A percentile compares a stretch with the other conserved stretches of the same genome.
Evolutionary conservation across 1,140 invertebrate genomes (phyloP).

Genomic region (Mya arenaria): DNA sequence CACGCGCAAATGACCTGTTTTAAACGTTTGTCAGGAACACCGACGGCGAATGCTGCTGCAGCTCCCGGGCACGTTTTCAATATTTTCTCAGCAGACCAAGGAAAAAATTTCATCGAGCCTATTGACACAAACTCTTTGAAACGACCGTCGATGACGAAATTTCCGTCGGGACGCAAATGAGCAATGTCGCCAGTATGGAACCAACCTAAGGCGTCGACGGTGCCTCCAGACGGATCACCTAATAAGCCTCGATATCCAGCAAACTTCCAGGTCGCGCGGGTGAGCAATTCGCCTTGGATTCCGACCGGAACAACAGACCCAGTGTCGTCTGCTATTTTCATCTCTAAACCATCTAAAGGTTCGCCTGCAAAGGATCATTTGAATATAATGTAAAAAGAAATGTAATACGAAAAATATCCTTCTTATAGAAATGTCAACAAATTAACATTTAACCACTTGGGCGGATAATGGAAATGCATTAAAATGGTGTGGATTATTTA

Average conservation of each 20-base stretch:
- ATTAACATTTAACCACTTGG: no score
- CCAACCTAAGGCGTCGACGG: constrained; percentile 38
- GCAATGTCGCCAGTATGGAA: constrained; percentile 54
- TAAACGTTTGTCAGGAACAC: constrained; percentile 42
- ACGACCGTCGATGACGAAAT: constrained; percentile 32
- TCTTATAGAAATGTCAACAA: no score
- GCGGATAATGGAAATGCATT: no score
- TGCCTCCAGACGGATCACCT: no score
- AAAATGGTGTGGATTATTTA: no score
- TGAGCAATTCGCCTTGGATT: constrained; percentile 35
- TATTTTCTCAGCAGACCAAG: constrained; percentile 28
- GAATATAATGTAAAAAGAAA: no score
- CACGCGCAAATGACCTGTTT: constrained; percentile 43
- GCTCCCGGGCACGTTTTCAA: constrained; percentile 23
- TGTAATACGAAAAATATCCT: no score
- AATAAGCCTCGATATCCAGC: constrained; percentile 8
- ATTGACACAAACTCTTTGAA: constrained; percentile 27
- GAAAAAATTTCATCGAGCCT: constrained; percentile 39
- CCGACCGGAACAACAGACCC: constrained; percentile 33
- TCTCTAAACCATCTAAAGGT: constrained; percentile 44
- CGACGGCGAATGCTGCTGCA: constrained; percentile 34
- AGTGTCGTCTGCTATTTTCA: constrained; percentile 49
- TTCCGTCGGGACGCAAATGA: constrained; percentile 16
- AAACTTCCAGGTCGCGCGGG: constrained; percentile 11
- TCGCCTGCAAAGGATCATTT: no score